These are phyloP conservation scores for Trichopoda pennipes DNA, from an alignment of 2,888 invertebrate genomes.

Conservation along the genomic window DNA sequence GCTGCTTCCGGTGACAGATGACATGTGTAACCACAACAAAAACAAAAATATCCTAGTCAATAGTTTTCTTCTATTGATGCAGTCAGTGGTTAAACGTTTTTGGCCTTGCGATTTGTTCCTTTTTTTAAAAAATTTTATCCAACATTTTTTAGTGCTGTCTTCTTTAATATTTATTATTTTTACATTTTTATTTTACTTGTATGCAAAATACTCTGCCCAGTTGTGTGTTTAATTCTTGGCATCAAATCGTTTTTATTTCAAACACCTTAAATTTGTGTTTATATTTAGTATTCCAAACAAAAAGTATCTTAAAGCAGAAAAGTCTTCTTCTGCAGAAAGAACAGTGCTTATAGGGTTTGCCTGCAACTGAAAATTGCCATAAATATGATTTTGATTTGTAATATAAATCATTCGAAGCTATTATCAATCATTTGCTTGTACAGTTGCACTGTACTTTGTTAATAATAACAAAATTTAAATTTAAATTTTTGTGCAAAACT, in stretches of 20 bases:
- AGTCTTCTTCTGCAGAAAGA: not conserved
- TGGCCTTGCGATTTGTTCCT: constrained; percentile 52
- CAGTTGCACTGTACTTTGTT: no score
- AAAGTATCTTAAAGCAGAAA: not conserved
- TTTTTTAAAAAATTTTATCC: constrained; percentile 25
- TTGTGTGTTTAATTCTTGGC: constrained; percentile 58
- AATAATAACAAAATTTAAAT: no score
- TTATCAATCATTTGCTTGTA: no score
- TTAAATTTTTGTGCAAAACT: no score
- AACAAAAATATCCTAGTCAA: constrained; percentile 66
- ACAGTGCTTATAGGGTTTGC: no score
- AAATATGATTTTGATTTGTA: no score
- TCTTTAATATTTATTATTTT: constrained; percentile 27
- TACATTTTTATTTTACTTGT: constrained; percentile 9
- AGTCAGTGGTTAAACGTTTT: constrained; percentile 64
- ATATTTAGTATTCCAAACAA: constrained; percentile 1
- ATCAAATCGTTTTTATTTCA: constrained; percentile 48
- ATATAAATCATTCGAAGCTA: no score
- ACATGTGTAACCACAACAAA: constrained; percentile 68
- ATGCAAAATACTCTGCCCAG: constrained; percentile 26
- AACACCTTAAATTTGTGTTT: constrained; percentile 66
- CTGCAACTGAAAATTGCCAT: no score
- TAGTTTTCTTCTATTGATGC: constrained; percentile 64
- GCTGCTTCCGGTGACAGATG: constrained; percentile 69
- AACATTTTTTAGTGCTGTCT: constrained; percentile 7